phyloP scores from a whole-genome alignment of 2,797 vertebrate genomes.

The Scolopax bukidnonensis region DNA sequence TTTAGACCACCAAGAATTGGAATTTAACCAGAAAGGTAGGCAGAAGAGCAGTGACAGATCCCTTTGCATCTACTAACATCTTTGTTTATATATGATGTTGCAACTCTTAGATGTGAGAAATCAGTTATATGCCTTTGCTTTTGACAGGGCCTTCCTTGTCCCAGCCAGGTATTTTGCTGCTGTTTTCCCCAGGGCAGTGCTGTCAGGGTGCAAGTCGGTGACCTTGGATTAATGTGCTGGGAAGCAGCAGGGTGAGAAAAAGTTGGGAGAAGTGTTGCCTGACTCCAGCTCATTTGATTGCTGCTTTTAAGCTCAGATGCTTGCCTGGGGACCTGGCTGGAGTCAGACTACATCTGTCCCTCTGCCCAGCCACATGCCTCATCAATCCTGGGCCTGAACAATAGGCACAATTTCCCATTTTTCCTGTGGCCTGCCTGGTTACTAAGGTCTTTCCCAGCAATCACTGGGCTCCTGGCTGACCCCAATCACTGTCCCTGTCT shows the following conservation, averaged over 20 bases:
- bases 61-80: background rate
- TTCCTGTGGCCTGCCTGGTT: background rate
- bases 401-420: background rate
- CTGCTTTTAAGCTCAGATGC: background rate
- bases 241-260: background rate
- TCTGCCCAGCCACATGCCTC: background rate
- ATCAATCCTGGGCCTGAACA: background rate
- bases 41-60: background rate
- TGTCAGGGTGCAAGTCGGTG: background rate
- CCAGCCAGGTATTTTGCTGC: background rate
- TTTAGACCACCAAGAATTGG: background rate
- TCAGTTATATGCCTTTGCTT: background rate
- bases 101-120: background rate
- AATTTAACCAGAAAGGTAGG: background rate
- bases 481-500: background rate
- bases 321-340: background rate
- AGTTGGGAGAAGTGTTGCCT: background rate
- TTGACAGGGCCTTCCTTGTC: background rate
- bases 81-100: background rate
- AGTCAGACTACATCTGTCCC: fast-evolving
- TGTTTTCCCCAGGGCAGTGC: background rate
- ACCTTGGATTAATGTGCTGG: background rate
- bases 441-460: background rate
- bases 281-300: background rate
- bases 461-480: background rate